Conservation (phyloP, 64 coral and sea anemone genomes). For the Catalaphyllia jardinei region DNA sequence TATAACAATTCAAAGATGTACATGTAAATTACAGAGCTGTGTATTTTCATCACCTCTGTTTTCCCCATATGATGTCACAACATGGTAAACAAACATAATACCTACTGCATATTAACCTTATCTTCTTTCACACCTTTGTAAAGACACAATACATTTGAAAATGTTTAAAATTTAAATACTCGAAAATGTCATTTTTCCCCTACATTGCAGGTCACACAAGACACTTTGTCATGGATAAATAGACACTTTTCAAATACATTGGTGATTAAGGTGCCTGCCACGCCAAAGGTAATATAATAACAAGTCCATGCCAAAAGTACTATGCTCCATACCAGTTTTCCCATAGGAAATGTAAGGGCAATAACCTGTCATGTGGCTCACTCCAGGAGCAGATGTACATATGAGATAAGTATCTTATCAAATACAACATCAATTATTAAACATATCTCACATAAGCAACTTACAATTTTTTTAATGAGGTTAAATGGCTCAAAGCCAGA, state of each 20-base stretch:
- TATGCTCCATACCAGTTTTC: not conserved
- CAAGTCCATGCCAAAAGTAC: not conserved
- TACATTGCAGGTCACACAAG: too few species aligned
- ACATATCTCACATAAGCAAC: conserved; percentile 5
- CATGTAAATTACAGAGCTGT: not conserved
- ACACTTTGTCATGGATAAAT: too few species aligned
- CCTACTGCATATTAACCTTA: not conserved
- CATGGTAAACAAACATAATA: not conserved
- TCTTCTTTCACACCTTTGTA: not conserved
- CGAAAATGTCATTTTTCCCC: too few species aligned
- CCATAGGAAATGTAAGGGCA: conserved; percentile 2
- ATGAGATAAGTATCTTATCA: conserved; percentile 20
- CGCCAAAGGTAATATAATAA: not conserved
- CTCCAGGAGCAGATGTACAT: not conserved
- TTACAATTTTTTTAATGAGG: conserved; percentile 61
- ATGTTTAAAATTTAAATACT: too few species aligned
- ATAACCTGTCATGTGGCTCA: conserved; percentile 1
- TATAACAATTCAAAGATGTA: not conserved
- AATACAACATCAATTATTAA: conserved; percentile 19
- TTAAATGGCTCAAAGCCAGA: conserved; percentile 30
- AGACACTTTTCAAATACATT: too few species aligned
- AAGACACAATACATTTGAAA: not conserved
- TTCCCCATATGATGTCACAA: not conserved
- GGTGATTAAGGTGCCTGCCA: not conserved
- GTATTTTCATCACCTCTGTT: not conserved